These are phyloP conservation scores for Gambusia yucatana DNA, from an alignment of 2,797 vertebrate species.

Conservation along the genomic window DNA sequence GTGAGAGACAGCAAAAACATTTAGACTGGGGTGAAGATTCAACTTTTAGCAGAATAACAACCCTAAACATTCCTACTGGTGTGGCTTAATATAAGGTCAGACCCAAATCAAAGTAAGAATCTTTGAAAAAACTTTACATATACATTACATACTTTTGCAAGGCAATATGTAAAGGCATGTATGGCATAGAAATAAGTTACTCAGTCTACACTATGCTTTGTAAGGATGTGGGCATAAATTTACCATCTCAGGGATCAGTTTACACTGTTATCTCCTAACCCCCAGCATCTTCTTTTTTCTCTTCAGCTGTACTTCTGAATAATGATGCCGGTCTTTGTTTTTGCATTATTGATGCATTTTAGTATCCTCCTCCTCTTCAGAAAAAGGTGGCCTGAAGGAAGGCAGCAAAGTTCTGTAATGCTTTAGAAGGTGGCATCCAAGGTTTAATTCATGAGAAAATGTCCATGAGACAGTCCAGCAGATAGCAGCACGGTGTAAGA, in stretches of 20 bases:
- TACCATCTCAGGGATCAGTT: neutral
- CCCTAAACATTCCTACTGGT: neutral
- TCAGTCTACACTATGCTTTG: neutral
- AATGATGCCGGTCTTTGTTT: constrained; percentile 1
- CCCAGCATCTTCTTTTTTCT: neutral
- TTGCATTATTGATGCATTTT: neutral
- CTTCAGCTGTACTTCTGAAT: neutral
- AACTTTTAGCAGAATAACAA: neutral
- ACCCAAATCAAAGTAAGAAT: neutral
- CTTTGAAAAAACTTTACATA: neutral
- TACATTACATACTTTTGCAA: neutral
- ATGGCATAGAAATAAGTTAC: neutral
- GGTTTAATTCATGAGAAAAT: neutral
- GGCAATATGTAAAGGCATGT: neutral
- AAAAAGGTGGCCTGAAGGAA: neutral
- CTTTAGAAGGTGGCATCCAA: neutral
- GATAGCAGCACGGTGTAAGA: neutral
- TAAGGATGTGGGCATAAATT: neutral
- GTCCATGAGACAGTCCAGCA: constrained; percentile 3
- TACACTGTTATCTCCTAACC: neutral
- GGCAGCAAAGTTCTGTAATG: neutral
- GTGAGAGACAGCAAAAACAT: no score
- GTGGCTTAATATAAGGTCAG: neutral
- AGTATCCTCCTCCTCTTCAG: neutral
- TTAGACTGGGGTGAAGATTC: neutral